phyloP scores from a whole-genome alignment of 2,113 vertebrate species.

The Ifrita kowaldi region DNA sequence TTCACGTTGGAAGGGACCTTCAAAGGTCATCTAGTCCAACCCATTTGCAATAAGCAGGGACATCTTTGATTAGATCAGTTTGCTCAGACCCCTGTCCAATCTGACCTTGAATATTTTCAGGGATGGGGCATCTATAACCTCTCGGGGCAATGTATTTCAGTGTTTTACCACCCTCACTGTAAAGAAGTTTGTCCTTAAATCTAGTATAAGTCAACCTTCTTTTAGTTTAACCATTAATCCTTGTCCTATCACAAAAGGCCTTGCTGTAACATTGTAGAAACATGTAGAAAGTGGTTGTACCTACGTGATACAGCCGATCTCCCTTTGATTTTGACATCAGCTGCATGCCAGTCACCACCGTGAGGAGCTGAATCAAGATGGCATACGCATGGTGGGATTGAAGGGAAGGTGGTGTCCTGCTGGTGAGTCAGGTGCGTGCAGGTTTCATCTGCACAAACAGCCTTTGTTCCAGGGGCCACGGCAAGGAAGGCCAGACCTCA shows the following conservation, averaged over 20 bases:
- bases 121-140: neutral
- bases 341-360: neutral
- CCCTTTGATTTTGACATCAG: neutral
- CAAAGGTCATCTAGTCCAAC: neutral
- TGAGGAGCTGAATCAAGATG: neutral
- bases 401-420: neutral
- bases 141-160: neutral
- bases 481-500: neutral
- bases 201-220: neutral
- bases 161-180: neutral
- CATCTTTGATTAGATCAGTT: neutral
- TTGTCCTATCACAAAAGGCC: rapidly evolving
- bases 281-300: neutral
- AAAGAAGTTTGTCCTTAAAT: neutral
- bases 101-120: neutral
- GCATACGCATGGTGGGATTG: too few species aligned
- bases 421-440: neutral
- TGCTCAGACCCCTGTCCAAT: neutral
- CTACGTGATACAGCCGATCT: neutral
- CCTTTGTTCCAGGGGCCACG: neutral
- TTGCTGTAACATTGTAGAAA: neutral
- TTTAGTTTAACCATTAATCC: neutral
- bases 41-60: neutral
- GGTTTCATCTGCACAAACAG: neutral
- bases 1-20: neutral